Evolutionary conservation across 1,140 invertebrate species (phyloP).

Genomic region (Magallana angulata): DNA sequence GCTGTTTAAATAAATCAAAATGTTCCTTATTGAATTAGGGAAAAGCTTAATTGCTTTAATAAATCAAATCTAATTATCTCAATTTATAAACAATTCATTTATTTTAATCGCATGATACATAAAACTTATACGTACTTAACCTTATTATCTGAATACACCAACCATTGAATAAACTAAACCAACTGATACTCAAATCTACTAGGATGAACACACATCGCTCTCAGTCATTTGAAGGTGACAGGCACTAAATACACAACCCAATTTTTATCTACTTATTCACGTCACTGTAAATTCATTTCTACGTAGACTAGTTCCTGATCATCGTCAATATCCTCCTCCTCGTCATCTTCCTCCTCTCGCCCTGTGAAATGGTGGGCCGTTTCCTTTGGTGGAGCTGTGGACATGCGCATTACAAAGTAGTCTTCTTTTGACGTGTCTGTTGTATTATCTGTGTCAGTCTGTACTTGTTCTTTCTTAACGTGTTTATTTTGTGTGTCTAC

Average conservation of each 20-base stretch:
- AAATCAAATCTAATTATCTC: no score
- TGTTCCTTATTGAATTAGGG: no score
- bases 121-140: no score
- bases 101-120: no score
- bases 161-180: no score
- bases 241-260: no score
- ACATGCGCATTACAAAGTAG: neutral
- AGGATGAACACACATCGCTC: neutral
- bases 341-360: neutral
- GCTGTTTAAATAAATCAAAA: no score
- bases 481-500: neutral
- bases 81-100: no score
- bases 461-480: neutral
- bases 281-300: neutral
- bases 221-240: no score
- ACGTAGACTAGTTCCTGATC: neutral
- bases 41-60: no score
- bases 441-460: neutral
- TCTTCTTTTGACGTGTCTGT: neutral
- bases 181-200: neutral
- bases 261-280: no score
- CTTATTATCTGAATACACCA: no score
- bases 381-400: conserved; percentile 14
- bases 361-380: neutral
- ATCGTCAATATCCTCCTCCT: neutral